Percentiles rank a stretch among this genome's conserved stretches.
phyloP scores from a whole-genome alignment of 1,140 invertebrate genomes.

The Brachionus koreanus region DNA sequence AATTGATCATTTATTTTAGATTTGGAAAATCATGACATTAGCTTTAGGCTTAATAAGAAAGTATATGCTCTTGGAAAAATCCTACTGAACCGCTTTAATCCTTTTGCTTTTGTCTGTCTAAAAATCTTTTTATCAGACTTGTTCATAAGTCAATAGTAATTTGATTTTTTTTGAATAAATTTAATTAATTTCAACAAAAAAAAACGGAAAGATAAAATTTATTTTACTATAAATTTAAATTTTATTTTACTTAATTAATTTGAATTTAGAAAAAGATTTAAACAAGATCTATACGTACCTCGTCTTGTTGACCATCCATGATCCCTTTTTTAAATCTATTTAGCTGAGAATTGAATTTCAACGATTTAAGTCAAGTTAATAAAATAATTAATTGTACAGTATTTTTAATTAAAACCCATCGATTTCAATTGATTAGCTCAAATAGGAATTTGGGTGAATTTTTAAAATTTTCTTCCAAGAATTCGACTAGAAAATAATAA shows the following conservation, averaged over 20 bases:
- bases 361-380: neutral
- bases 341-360: neutral
- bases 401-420: no score
- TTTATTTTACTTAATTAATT: no score
- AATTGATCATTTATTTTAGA: neutral
- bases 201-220: neutral
- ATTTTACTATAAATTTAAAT: no score
- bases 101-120: no score
- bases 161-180: no score
- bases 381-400: no score
- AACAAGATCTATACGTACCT: neutral
- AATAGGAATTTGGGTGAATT: neutral
- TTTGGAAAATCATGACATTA: neutral
- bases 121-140: no score
- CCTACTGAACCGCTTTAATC: neutral
- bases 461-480: neutral
- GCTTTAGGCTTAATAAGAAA: no score
- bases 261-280: no score
- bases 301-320: slow-evolving; percentile 16
- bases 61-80: no score
- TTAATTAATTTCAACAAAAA: neutral
- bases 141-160: no score
- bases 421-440: neutral
- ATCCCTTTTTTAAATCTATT: neutral
- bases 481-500: neutral